Percentiles rank a stretch among this genome's conserved stretches.
Evolutionary conservation across 2,113 vertebrate genomes (phyloP).

Genomic region (human (Homo sapiens)): DNA sequence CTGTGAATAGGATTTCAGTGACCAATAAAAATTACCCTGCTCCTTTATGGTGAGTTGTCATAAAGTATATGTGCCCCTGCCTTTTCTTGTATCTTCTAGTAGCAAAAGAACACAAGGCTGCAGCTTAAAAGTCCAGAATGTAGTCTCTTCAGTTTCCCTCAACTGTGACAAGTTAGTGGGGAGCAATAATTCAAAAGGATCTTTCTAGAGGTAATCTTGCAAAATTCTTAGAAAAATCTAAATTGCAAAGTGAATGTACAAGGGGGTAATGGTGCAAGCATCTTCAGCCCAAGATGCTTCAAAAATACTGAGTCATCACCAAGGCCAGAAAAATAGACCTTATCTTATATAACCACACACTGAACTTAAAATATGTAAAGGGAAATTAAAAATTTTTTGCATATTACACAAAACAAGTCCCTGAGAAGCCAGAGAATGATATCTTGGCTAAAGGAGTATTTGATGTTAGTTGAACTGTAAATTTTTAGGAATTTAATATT

Average conservation of each 20-base stretch:
- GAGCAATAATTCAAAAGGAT: background rate
- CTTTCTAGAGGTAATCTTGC: background rate
- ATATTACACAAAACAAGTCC: background rate
- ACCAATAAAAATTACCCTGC: background rate
- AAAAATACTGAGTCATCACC: background rate
- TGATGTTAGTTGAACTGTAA: background rate
- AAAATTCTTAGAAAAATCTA: constrained; percentile 36
- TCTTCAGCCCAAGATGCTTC: constrained; percentile 2
- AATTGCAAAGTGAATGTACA: background rate
- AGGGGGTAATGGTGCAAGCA: background rate
- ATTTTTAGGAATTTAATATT: constrained; percentile 37
- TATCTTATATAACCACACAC: background rate
- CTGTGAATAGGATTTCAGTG: background rate
- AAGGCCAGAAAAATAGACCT: constrained; percentile 12
- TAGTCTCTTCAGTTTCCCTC: background rate
- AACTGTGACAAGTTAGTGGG: background rate
- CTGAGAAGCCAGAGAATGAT: background rate
- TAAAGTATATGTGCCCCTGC: background rate
- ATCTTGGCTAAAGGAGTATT: background rate
- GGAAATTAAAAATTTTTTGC: background rate
- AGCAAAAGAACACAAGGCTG: background rate
- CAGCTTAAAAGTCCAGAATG: background rate
- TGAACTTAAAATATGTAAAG: constrained; percentile 13
- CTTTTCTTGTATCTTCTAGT: background rate
- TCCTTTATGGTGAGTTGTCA: background rate